Evolutionary conservation across 2,888 invertebrate genomes (phyloP).

Genomic region (Callinectes sapidus): DNA sequence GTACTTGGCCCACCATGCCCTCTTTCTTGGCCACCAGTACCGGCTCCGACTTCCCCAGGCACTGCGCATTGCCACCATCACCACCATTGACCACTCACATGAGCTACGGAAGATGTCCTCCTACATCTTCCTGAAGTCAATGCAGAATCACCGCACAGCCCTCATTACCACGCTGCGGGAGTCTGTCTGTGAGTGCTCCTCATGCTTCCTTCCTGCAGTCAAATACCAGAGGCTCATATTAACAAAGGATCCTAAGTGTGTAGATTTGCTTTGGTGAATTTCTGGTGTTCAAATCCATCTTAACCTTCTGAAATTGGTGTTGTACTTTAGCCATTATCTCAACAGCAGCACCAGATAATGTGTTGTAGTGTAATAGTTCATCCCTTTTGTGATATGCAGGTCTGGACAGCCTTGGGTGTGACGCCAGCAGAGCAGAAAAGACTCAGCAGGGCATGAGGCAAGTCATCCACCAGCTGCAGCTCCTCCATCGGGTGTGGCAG

Average conservation of each 20-base stretch:
- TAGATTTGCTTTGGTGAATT: too few relatives aligned
- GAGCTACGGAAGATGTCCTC: constrained; percentile 83
- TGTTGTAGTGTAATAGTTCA: background rate
- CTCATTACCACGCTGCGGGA: constrained; percentile 85
- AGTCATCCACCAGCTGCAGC: constrained; percentile 88
- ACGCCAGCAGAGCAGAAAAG: constrained; percentile 40
- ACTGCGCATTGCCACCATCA: constrained; percentile 79
- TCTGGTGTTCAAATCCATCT: too few relatives aligned
- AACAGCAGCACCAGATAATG: background rate
- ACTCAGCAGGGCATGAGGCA: constrained; percentile 80
- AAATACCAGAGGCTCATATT: too few relatives aligned
- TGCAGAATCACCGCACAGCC: constrained; percentile 85
- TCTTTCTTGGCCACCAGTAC: constrained; percentile 83
- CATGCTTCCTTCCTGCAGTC: background rate
- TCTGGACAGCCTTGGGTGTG: constrained; percentile 56
- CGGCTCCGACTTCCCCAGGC: constrained; percentile 79
- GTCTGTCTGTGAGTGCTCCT: constrained; percentile 80
- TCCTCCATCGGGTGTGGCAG: constrained; percentile 91
- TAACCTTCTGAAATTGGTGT: too few relatives aligned
- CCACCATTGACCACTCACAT: constrained; percentile 83
- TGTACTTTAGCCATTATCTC: too few relatives aligned
- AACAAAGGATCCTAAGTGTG: too few relatives aligned
- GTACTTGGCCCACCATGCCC: constrained; percentile 87
- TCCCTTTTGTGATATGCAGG: constrained; percentile 31
- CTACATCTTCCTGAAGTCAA: constrained; percentile 84